Base-by-base conservation (phyloP, 1,140 invertebrate genomes). In the Alviniconcha marisindica region DNA sequence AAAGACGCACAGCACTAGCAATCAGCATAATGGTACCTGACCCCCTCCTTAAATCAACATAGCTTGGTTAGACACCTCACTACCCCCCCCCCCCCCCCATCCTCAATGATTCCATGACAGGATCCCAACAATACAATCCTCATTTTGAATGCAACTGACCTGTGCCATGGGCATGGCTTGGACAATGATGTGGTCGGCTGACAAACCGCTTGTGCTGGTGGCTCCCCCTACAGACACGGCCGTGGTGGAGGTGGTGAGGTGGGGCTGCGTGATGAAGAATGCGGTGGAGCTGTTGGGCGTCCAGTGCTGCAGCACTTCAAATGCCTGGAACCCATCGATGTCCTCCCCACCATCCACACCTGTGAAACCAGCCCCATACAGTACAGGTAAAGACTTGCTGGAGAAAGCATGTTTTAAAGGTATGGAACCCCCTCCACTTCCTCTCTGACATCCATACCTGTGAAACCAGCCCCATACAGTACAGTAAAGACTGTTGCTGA, bases 131-230 rank as follows among this genome's bases (percentile, higher is more conserved):
- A n/a, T 7, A 69, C 63, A 69, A 24, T 10, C n/a, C 24, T 21
- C 18, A 36, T 38, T 56, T 36, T 54, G 1, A 31, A 56, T 12
- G 24, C 12, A 18, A 63, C 74, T 7, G 56, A 77, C 71, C 78
- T 83, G 79, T n/a, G 40, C 80, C 63, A 91, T 84, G 15, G 90
- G 91, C 56, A 92, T 51, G 7, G 90, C 88, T 36, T 92, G 91
- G 0, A 92, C 91, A 78, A 92, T 92, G 73, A 92, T 92, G 79
- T 92, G 90, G 56, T 92, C 90, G 18, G 87, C 86, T 0, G 85
- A 81, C 74, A 85, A 88, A 28, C 89, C 87, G 14, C 85, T 81
- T 63, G 88, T 85, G 54, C 85, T 81, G 44, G 74, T 79, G 56
- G 73, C 54, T 1, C 81, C 83, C 66, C 85, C 84, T 69, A 63